Conservation (phyloP, 1,140 invertebrate genomes). For the Octopus bimaculoides region DNA sequence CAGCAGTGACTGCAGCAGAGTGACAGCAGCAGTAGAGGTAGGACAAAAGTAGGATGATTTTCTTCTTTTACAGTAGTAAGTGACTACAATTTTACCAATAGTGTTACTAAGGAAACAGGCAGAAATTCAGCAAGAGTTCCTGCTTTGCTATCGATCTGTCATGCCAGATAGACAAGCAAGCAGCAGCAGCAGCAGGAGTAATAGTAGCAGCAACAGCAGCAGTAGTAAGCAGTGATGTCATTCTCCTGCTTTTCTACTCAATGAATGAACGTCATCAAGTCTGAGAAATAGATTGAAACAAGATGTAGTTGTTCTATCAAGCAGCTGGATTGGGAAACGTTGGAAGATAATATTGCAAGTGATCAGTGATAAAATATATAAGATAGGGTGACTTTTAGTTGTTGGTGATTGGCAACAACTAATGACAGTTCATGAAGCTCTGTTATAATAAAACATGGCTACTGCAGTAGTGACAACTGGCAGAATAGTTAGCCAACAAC, state of each 20-base stretch:
- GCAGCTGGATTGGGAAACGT: not conserved
- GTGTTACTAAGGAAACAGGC: slow-evolving; percentile 8
- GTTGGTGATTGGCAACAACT: too few relatives aligned
- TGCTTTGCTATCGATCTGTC: slow-evolving; percentile 8
- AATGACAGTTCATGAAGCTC: too few relatives aligned
- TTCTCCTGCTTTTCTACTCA: slow-evolving; percentile 3
- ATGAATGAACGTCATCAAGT: slow-evolving; percentile 6
- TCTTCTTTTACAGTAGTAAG: not conserved
- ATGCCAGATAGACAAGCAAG: not conserved
- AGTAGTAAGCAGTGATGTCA: not conserved
- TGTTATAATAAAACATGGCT: too few relatives aligned
- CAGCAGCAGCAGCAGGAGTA: not conserved
- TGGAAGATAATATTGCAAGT: too few relatives aligned
- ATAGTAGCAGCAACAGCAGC: not conserved
- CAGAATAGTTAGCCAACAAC: too few relatives aligned
- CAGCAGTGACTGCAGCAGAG: not conserved
- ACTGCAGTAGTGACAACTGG: too few relatives aligned
- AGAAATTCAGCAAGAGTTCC: not conserved
- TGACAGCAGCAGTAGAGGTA: not conserved
- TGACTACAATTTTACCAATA: slow-evolving; percentile 4
- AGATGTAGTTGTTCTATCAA: not conserved
- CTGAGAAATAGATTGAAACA: not conserved
- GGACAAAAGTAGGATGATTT: slow-evolving; percentile 5
- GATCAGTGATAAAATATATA: too few relatives aligned
- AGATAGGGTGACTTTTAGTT: too few relatives aligned